phyloP scores from a whole-genome alignment of 1,140 invertebrate genomes.

The Drosophila pseudoobscura region DNA sequence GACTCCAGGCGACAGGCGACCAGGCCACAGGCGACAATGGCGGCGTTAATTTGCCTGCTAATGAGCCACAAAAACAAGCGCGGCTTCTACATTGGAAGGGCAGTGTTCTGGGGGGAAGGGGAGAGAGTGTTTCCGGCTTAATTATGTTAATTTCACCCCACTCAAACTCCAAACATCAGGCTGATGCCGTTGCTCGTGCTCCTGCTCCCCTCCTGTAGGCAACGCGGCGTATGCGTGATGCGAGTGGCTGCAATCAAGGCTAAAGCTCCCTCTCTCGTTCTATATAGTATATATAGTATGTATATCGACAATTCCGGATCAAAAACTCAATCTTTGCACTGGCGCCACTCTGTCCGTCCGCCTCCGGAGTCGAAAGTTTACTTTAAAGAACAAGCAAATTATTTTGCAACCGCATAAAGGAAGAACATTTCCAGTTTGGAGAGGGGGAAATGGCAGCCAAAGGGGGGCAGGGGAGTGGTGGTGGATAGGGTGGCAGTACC shows the following conservation, averaged over 20 bases:
- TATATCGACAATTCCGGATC: slow-evolving; percentile 35
- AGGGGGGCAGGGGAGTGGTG: slow-evolving; percentile 17
- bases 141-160: slow-evolving; percentile 66
- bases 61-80: slow-evolving; percentile 69
- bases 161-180: slow-evolving; percentile 1
- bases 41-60: slow-evolving; percentile 74
- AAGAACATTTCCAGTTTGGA: slow-evolving; percentile 15
- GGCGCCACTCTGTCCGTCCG: slow-evolving; percentile 55
- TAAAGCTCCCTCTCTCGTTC: slow-evolving; percentile 17
- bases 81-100: slow-evolving; percentile 12
- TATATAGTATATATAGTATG: background rate
- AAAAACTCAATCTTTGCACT: slow-evolving; percentile 43
- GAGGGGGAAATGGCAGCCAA: slow-evolving; percentile 6
- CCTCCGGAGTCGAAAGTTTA: slow-evolving; percentile 26
- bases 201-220: background rate
- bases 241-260: slow-evolving; percentile 23
- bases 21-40: slow-evolving; percentile 35
- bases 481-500: too few relatives aligned
- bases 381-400: slow-evolving; percentile 49
- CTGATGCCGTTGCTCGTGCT: background rate
- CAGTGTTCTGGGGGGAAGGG: background rate
- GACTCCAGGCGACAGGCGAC: slow-evolving; percentile 13
- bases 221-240: slow-evolving; percentile 55
- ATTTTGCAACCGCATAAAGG: slow-evolving; percentile 54
- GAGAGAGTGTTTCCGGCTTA: slow-evolving; percentile 34